Base-by-base conservation (phyloP, 2,113 vertebrate genomes). In the Odocoileus virginianus region DNA sequence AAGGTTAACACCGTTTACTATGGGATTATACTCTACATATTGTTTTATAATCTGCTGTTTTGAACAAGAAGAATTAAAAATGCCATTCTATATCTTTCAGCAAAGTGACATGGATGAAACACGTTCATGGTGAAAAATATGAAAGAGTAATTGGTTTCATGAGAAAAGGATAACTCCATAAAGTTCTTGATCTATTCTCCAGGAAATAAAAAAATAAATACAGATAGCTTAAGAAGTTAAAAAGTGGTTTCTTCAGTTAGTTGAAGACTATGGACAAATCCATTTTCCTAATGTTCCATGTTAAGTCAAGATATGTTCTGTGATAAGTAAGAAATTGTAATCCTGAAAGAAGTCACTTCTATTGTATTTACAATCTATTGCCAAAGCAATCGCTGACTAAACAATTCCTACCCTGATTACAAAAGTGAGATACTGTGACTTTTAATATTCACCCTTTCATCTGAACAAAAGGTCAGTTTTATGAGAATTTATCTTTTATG, bases 31-130 rank as follows among this genome's bases (percentile, higher is more conserved):
- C 1, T 54, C 28, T 64, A 45, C 14, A 78, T 84, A 71, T 6
- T 91, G 1, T 90, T 93, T 81, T 89, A 6, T 17, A 47, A 64
- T 33, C n/a, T 94, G 57, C n/a, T 81, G 28, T 47, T 96, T 89
- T 89, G 45, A 71, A 86, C 52, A 33, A 95, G 23, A 91, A 61
- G 23, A 96, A 94, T 76, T 93, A 33, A 93, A 92, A 93, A 55
- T 74, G 5, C 7, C 50, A 94, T 79, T 15, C 30, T 81, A 9
- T 17, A 55, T 87, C 50, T 87, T 81, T 54, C 50, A 92, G 67
- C 30, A 91, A 96, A 91, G 17, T 87, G 57, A 76, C 5, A 88
- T 74, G n/a, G 43, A 4, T 85, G 58, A 96, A 86, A 9, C 1
- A 15, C 6, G 5, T 85, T 92, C 81, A 85, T 30, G 92, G 87